Evolutionary conservation across 1,140 invertebrate species (phyloP), one percentile per base, ranked within the genome.

Genomic region (Campoletis sonorensis): DNA sequence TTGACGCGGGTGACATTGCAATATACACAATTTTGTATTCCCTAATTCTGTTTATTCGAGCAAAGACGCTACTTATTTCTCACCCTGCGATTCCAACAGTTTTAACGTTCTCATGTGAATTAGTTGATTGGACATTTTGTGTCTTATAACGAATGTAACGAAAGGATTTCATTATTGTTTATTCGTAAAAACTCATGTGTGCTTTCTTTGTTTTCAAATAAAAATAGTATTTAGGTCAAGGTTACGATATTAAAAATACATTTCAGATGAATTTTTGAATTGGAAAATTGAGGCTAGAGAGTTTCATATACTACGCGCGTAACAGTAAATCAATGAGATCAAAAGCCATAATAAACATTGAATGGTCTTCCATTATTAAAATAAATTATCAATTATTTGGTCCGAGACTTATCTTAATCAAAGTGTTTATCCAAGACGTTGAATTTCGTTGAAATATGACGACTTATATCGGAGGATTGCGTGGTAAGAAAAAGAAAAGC

Each of bases 201-300:
- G 40, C 40, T 64, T 75, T 75, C 49, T 11, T 58, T 58, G 49
- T 58, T 75, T 18, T 58, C 72, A 18, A 54, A 58, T 27, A 1
- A 30, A 58, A 75, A 75, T 33, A 8, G 49, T 58, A 75, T 58
- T 58, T 75, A 21, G 72, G 54, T 58, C 72, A 75, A 75, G 72
- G 26, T 75, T 58, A 26, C 16, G 5, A 26, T 64, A 75, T 75
- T 58, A 33, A 75, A 75, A 75, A 75, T 75, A 75, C 16, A 51
- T 58, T 58, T 75, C 4, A 26, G 61, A 5, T 26, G 8, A 54
- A 4, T 54, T 54, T 54, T n/a, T 13, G 61, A n/a, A 10, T 64
- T 13, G 61, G 18, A 23, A 23, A 64, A 21, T n/a, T 54, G n/a
- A 8, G 51, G 16, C 16, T 21, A n/a, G 16, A 5, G 51, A n/a